Evolutionary conservation across 2,113 vertebrate species (phyloP).

Genomic region (Sphyrna mokarran): DNA sequence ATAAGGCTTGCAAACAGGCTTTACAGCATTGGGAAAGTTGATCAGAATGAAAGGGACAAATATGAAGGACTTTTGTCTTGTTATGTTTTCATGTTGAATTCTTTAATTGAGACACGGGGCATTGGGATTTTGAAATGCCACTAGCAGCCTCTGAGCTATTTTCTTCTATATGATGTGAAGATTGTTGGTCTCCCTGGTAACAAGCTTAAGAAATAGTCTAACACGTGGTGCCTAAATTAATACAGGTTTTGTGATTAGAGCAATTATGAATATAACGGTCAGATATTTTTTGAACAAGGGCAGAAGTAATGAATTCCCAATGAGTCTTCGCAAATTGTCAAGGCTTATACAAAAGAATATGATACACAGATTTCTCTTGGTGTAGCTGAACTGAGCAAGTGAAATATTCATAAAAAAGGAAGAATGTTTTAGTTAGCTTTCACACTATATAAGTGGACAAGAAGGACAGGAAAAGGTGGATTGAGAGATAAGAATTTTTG

Average conservation of each 20-base stretch:
- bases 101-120: background rate
- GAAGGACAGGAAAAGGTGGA: background rate
- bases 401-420: background rate
- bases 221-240: background rate
- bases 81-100: background rate
- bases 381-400: background rate
- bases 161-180: background rate
- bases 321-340: background rate
- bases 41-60: background rate
- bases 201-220: background rate
- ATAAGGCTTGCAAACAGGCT: background rate
- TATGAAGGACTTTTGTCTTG: background rate
- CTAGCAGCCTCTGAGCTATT: background rate
- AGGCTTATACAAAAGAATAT: background rate
- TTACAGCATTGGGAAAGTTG: background rate
- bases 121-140: background rate
- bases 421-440: background rate
- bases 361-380: background rate
- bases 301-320: background rate
- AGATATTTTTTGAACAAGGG: background rate
- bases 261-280: background rate
- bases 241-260: background rate
- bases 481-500: background rate
- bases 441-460: background rate
- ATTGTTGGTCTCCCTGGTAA: constrained; percentile 28